phyloP scores from a whole-genome alignment of 2,888 invertebrate species.

The Xanthia togata region DNA sequence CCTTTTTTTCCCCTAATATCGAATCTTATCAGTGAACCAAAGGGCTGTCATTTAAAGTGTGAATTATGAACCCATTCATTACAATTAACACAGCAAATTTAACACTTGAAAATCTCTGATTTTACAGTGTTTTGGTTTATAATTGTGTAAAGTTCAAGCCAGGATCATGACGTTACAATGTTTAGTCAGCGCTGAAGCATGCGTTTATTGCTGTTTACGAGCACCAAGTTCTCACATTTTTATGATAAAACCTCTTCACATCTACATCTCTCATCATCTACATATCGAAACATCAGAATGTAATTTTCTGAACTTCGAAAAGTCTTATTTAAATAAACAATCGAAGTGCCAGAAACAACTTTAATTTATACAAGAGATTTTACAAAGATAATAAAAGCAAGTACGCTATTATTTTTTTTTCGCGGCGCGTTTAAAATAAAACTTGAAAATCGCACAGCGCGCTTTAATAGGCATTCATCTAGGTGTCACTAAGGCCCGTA shows the following conservation, averaged over 20 bases:
- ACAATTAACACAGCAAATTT: background rate
- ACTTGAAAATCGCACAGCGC: no score
- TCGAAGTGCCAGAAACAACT: no score
- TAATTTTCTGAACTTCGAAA: background rate
- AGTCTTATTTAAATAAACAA: no score
- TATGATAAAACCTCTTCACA: background rate
- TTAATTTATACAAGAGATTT: background rate
- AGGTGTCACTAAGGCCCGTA: no score
- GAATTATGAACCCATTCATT: conserved; percentile 18
- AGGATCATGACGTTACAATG: background rate
- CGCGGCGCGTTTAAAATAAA: no score
- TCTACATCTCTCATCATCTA: no score
- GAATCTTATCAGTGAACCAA: conserved; percentile 21
- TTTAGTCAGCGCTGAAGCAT: conserved; percentile 33
- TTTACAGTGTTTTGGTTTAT: background rate
- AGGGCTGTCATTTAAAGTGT: background rate
- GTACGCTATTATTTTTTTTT: no score
- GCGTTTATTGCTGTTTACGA: conserved; percentile 14
- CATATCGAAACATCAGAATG: background rate
- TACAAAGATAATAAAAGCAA: background rate
- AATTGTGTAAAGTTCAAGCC: conserved; percentile 4
- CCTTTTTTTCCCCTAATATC: background rate
- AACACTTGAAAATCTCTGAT: conserved; percentile 10
- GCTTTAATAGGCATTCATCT: no score
- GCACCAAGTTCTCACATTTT: background rate